Percentiles rank a stretch among this genome's conserved stretches.
phyloP scores from a whole-genome alignment of 2,888 invertebrate genomes.

The Rambutsinella grinnellia region DNA sequence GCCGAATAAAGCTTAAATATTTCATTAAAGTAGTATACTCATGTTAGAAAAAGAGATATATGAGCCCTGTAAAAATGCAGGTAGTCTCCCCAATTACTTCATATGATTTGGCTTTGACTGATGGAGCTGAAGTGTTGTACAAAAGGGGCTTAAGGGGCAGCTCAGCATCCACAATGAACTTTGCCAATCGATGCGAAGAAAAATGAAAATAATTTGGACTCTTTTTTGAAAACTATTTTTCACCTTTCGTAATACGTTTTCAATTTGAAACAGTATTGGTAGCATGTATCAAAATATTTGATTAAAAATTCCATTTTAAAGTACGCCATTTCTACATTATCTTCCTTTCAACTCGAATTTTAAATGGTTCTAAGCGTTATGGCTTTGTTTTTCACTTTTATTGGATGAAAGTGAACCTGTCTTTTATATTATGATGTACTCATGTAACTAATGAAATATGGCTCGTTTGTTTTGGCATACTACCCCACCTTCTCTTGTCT shows the following conservation, averaged over 20 bases:
- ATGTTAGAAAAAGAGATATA: no score
- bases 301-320: neutral
- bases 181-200: conserved; percentile 56
- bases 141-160: neutral
- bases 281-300: neutral
- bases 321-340: conserved; percentile 15
- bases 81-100: conserved; percentile 44
- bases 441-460: conserved; percentile 15
- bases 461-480: conserved; percentile 13
- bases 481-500: neutral
- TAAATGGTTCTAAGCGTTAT: conserved; percentile 24
- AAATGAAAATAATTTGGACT: conserved; percentile 54
- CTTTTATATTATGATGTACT: conserved; percentile 12
- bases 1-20: no score
- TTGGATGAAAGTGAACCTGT: conserved; percentile 60
- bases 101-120: conserved; percentile 50
- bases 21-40: no score
- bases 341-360: conserved; percentile 17
- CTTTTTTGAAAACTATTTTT: conserved; percentile 19
- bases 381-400: conserved; percentile 51
- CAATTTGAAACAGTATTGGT: conserved; percentile 1
- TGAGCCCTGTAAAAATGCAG: conserved; percentile 6
- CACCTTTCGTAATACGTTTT: conserved; percentile 34
- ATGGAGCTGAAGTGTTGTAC: conserved; percentile 16
- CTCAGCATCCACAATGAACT: conserved; percentile 28